phyloP scores from a whole-genome alignment of 2,888 invertebrate genomes.

The Drosophila recens region DNA sequence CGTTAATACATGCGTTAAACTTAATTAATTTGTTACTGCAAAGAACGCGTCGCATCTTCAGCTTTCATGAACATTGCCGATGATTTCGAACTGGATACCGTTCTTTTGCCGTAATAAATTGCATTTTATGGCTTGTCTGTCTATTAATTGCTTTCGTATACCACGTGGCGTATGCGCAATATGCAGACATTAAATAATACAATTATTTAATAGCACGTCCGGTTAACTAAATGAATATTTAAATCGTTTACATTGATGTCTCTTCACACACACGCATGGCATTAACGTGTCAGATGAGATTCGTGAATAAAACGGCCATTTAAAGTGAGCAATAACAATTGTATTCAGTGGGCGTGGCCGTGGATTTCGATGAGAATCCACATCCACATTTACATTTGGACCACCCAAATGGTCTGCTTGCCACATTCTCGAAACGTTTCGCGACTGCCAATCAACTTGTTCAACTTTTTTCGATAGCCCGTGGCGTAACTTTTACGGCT shows the following conservation, averaged over 20 bases:
- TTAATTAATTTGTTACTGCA: constrained; percentile 49
- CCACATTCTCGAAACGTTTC: constrained; percentile 38
- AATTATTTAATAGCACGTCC: constrained; percentile 54
- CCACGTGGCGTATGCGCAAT: constrained; percentile 34
- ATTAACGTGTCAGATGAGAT: constrained; percentile 1
- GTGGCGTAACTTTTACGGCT: constrained; percentile 61
- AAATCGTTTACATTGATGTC: constrained; percentile 23
- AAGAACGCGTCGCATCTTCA: constrained; percentile 13
- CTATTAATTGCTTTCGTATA: constrained; percentile 62
- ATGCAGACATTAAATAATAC: constrained; percentile 27
- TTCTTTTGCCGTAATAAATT: constrained; percentile 71
- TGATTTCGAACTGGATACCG: constrained; percentile 22
- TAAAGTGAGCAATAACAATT: constrained; percentile 8
- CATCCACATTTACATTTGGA: constrained; percentile 15
- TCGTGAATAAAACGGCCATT: constrained; percentile 14
- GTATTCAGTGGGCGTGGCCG: constrained; percentile 14
- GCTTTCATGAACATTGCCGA: constrained; percentile 29
- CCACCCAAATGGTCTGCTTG: constrained; percentile 39
- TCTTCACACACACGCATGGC: not conserved
- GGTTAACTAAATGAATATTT: constrained; percentile 43
- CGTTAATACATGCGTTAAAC: constrained; percentile 27
- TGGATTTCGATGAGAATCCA: not conserved
- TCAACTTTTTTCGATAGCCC: constrained; percentile 36
- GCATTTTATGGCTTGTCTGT: constrained; percentile 65
- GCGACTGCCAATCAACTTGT: constrained; percentile 65